Evolutionary conservation across 2,113 vertebrate species (phyloP).

Genomic region (Pomatostomus ruficeps): DNA sequence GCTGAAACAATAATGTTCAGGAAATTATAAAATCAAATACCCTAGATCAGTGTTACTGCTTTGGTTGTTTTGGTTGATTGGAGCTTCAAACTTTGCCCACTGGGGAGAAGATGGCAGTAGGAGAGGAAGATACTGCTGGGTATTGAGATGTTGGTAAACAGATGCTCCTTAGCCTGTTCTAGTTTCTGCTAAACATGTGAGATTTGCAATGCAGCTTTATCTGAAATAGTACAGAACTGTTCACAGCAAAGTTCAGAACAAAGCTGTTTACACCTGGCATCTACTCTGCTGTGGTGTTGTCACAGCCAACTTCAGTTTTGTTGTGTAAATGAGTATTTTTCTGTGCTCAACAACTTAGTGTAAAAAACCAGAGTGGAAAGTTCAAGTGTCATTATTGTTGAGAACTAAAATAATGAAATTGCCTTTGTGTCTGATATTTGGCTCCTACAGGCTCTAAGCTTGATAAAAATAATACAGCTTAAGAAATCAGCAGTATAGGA

Average conservation of each 20-base stretch:
- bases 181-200: background rate
- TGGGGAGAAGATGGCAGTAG: background rate
- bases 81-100: background rate
- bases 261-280: background rate
- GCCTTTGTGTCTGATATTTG: background rate
- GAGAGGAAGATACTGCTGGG: background rate
- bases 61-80: background rate
- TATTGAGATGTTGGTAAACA: background rate
- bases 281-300: background rate
- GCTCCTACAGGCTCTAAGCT: background rate
- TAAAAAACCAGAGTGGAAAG: background rate
- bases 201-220: background rate
- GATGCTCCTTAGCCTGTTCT: background rate
- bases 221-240: background rate
- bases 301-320: background rate
- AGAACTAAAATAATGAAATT: background rate
- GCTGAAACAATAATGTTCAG: background rate
- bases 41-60: background rate
- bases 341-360: background rate
- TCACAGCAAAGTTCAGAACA: background rate
- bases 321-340: background rate
- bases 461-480: background rate
- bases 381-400: background rate
- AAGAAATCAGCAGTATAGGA: background rate
- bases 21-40: background rate